Base-by-base conservation (phyloP, 2,113 vertebrate genomes). In the Crypturellus undulatus region DNA sequence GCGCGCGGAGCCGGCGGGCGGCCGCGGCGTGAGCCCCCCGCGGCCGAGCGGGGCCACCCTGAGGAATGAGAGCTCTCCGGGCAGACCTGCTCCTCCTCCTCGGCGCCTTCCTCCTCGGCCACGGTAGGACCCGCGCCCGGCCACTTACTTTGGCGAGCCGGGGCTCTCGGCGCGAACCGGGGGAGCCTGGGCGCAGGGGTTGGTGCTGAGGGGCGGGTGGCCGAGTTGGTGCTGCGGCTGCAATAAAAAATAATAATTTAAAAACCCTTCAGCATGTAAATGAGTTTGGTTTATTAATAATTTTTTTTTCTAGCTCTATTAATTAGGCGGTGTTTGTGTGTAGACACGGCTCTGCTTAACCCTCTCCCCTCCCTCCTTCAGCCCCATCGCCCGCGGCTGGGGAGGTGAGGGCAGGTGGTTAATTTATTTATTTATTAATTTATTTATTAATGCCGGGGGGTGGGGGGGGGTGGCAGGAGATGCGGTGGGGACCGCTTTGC, bases 61-160 rank as follows among this genome's bases (percentile, higher is more conserved):
- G 73, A 97, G 98, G 97, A 97, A 98, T 98, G 98, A 97, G 82
- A 94, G 94, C 97, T 96, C 79, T 95, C 82, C 97, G 97, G 97
- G 96, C 97, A 78, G 96, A 97, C 73, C 96, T 98, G 84, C 96
- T 98, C 90, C 96, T 94, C 90, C 64, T 98, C 71, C 77, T 97
- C 90, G 96, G 95, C 52, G 96, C 94, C 96, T 94, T 98, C 90
- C 96, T 98, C 10, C 96, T 98, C 97, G 93, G 97, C 94, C 97
- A 97, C 97, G 98, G 98, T 98, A 98, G 96, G 98, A 96, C 25
- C 3, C 40, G 42, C 64, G 79, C 56, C 56, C 15, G 79, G 79
- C 38, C 38, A 30, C 24, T 45, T 34, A 96, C 90, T 97, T 96
- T 83, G 16, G 16, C 25, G 62, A 80, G 73, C 79, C 79, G 80